Evolutionary conservation across 2,113 vertebrate genomes (phyloP), one percentile per base, ranked within the genome.

Genomic region (Nanger granti): DNA sequence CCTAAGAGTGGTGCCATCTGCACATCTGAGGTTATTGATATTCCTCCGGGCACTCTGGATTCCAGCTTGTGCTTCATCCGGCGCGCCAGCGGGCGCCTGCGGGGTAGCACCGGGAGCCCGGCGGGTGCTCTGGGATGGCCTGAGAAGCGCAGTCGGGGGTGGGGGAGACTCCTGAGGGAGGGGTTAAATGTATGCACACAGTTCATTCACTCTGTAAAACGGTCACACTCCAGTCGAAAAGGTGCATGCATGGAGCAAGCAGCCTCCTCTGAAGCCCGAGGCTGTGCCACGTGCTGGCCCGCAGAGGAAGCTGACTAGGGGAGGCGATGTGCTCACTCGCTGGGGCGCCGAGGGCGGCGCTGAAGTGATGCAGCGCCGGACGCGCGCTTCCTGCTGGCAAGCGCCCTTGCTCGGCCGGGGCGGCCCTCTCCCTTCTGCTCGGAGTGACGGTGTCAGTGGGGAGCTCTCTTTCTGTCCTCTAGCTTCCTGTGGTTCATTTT

Each of bases 401-500:
- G 37, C 10, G 5, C 20, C n/a, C 9, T 24, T 1, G 93, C 37
- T 41, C 4, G 4, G 15, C 4, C 17, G 12, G 11, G 15, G 20
- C 3, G 12, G n/a, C 55, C 26, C 28, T 2, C 14, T n/a, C 4
- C 31, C 1, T 7, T 44, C 8, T 0, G 47, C 59, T 41, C 11
- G 1, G 14, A n/a, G 59, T 13, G 49, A 6, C 44, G 37, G 9
- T 17, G 14, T 20, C 54, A n/a, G 41, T 0, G 20, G 49, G 44
- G 2, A 14, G 15, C 84, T 0, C 41, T 24, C 57, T 2, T 41
- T 44, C 24, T 17, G 2, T 73, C 91, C 18, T 15, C 92, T 7
- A 66, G 95, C 3, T 87, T 89, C 5, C 10, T 44, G 52, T 92
- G 73, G 49, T 93, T 97, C 54, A 3, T 97, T 93, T 97, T 98